These are phyloP conservation scores for Zaprionus nigranus DNA, from an alignment of 1,140 invertebrate species.

Conservation along the genomic window DNA sequence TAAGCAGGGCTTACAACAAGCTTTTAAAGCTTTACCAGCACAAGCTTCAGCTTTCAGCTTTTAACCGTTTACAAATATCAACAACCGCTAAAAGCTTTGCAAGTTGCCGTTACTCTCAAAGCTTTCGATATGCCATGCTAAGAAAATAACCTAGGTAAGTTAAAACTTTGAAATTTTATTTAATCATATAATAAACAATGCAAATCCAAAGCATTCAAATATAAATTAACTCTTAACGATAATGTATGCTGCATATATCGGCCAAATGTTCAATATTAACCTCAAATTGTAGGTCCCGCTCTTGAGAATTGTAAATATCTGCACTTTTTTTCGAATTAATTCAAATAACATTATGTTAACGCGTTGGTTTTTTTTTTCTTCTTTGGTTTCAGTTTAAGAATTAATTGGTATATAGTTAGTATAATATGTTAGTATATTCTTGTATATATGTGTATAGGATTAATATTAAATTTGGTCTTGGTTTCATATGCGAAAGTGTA, in stretches of 20 bases:
- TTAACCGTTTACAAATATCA: background rate
- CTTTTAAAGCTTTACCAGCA: background rate
- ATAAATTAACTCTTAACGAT: slow-evolving; percentile 51
- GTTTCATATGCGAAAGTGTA: slow-evolving; percentile 61
- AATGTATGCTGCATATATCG: slow-evolving; percentile 31
- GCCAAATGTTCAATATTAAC: slow-evolving; percentile 9
- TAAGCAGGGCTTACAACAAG: background rate
- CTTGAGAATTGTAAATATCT: slow-evolving; percentile 71
- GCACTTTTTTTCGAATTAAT: slow-evolving; percentile 56
- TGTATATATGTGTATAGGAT: slow-evolving; percentile 45
- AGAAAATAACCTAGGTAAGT: background rate
- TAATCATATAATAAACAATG: slow-evolving; percentile 70
- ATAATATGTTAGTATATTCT: slow-evolving; percentile 47
- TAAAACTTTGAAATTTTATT: slow-evolving; percentile 39
- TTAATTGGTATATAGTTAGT: slow-evolving; percentile 45
- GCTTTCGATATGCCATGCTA: background rate
- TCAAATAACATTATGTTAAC: slow-evolving; percentile 58
- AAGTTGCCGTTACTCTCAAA: background rate
- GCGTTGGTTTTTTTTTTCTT: slow-evolving; percentile 25
- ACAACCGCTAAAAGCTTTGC: background rate
- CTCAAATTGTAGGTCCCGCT: slow-evolving; percentile 18
- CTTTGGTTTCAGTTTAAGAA: slow-evolving; percentile 30
- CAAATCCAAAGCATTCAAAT: slow-evolving; percentile 80
- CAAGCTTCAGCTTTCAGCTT: background rate
- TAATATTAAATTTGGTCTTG: slow-evolving; percentile 59